Evolutionary conservation across 2,797 vertebrate species (phyloP), one percentile per base, ranked within the genome.

Genomic region (Bovichtus diacanthus): DNA sequence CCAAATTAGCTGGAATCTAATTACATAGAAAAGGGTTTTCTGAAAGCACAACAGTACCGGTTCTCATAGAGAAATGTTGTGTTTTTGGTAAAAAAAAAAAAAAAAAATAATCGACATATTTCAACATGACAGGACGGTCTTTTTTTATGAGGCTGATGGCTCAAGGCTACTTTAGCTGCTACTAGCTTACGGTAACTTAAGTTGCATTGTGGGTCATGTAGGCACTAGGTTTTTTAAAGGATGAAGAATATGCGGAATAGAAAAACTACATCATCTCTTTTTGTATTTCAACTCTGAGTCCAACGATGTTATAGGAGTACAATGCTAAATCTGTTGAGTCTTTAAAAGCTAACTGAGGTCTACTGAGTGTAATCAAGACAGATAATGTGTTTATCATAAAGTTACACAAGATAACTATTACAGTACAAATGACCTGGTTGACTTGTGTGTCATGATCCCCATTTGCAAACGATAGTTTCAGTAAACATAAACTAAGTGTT

Each of bases 1-100:
- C 27, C 15, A 44, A 63, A 75, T 43, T 5, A 44, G n/a, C 21
- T 51, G 38, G 23, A 69, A 47, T 69, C 31, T 18, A 69, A 36
- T 27, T 55, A 1, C 25, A 63, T 7, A 54, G 47, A 50, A 44
- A n/a, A 53, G 4, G 9, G 18, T 5, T 55, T 2, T 69, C 13
- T 51, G 47, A 44, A n/a, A 39, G 51, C 70, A 47, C 23, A 25
- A 18, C 21, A 55, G 36, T 3, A 29, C 15, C 21, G 6, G 12
- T 46, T 63, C 61, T 56, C 39, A 34, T 34, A 55, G 13, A 56
- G 44, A 43, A 4, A 10, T 13, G 8, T 6, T n/a, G 9, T 9
- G n/a, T 10, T 38, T 15, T 21, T n/a, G 39, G n/a, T n/a, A n/a
- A n/a, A n/a, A n/a, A n/a, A n/a, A n/a, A n/a, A n/a, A n/a, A n/a